Evolutionary conservation across 1,140 invertebrate species (phyloP), one percentile per base, ranked within the genome.

Genomic region (Lanistes nyassanus): DNA sequence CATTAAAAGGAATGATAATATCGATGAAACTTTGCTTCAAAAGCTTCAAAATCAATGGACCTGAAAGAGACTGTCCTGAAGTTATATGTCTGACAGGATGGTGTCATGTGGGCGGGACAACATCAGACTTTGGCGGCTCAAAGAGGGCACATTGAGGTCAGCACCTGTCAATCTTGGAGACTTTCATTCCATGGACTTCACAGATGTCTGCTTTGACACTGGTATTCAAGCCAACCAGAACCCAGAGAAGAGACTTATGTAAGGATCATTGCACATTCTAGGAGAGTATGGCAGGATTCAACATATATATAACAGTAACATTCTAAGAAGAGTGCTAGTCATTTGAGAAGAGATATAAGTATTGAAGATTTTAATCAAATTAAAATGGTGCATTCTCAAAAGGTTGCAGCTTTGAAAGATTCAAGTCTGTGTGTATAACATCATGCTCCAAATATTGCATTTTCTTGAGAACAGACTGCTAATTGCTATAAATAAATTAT

Each of bases 61-160:
- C 42, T 6, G 42, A 47, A 65, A 36, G 29, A 65, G 0, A 1
- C 1, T 2, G 1, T 29, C 34, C 19, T 31, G 21, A 51, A 51
- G 11, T 31, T 21, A 47, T 58, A 7, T 56, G 31, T 19, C 9
- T 58, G 21, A 2, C 39, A 89, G 88, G 75, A 83, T 89, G 85
- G 83, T 89, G 29, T 89, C 88, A 3, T 89, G 88, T 85, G 88
- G 88, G 13, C 80, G 83, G 56, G 87, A 89, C 73, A 89, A 89
- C 80, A 78, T 89, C 3, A 79, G 88, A 36, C 68, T 89, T 65
- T 89, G 88, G 88, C 79, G 88, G 51, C 79, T 89, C 6, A 88
- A 86, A 69, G 87, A 89, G 76, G 85, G 85, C 31, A 77, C 82
- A 6, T 77, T 89, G 68, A 77, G 88, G 42, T 89, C 88, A 75